Conservation (phyloP, 2,113 vertebrate species). For the Etheostoma cragini region DNA sequence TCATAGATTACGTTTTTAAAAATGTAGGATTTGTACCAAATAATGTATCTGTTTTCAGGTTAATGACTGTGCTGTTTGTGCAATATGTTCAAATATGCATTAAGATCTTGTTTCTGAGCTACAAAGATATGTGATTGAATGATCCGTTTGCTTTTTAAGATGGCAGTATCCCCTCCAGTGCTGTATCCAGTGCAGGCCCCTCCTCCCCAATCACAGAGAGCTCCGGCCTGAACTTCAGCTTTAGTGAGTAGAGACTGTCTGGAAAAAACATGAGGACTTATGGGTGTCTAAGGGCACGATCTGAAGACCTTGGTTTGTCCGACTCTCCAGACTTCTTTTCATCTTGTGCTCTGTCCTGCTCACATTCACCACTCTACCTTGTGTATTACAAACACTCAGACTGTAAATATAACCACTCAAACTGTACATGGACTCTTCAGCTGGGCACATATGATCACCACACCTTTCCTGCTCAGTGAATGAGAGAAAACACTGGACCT, state of each 20-base stretch:
- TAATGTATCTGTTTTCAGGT: neutral
- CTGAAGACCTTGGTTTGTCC: neutral
- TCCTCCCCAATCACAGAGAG: slow-evolving; percentile 88
- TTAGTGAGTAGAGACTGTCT: slow-evolving; percentile 80
- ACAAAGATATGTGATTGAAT: neutral
- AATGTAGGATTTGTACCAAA: neutral
- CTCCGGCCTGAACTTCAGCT: slow-evolving; percentile 85
- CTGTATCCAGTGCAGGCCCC: slow-evolving; percentile 91
- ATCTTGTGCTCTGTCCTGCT: slow-evolving; percentile 8
- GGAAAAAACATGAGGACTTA: slow-evolving; percentile 6
- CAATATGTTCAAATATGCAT: neutral
- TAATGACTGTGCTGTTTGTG: neutral
- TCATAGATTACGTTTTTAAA: neutral
- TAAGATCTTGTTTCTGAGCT: neutral
- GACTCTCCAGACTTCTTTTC: neutral
- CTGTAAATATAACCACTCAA: neutral
- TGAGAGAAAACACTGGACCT: neutral
- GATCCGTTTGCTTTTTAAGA: slow-evolving; percentile 80
- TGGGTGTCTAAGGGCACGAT: neutral
- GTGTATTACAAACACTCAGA: neutral
- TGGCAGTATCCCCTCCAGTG: slow-evolving; percentile 90
- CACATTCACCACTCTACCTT: slow-evolving; percentile 13
- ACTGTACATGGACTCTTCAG: neutral
- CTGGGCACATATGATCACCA: neutral
- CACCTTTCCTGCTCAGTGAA: neutral